These are phyloP conservation scores for Tragelaphus strepsiceros DNA, from an alignment of 2,113 vertebrate genomes.

Conservation along the genomic window DNA sequence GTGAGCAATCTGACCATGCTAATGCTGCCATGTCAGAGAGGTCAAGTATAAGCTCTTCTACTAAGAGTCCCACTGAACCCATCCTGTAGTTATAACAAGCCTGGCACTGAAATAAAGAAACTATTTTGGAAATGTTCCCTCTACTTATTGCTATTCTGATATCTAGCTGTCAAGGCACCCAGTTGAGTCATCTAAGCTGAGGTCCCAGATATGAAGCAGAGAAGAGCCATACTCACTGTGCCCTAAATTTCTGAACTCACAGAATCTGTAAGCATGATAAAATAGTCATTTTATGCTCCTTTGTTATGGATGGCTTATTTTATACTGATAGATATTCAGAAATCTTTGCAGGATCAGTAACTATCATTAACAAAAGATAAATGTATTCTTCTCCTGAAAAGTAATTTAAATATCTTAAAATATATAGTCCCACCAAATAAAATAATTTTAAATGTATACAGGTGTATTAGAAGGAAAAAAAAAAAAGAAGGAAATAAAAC, in stretches of 20 bases:
- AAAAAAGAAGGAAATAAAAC: neutral
- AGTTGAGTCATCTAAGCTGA: neutral
- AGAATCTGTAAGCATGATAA: neutral
- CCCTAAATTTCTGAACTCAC: neutral
- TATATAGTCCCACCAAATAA: neutral
- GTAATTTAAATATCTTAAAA: neutral
- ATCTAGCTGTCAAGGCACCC: neutral
- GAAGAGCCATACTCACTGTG: accelerated
- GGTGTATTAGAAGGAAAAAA: neutral
- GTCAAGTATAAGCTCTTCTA: neutral
- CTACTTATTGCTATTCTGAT: neutral
- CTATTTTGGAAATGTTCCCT: neutral
- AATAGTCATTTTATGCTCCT: neutral
- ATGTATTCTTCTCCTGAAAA: neutral
- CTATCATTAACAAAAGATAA: neutral
- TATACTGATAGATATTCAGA: neutral
- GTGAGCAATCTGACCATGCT: neutral
- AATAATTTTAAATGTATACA: neutral
- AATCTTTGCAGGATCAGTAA: neutral
- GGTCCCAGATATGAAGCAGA: neutral
- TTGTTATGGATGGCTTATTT: neutral
- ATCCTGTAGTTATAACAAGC: neutral
- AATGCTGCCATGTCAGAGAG: neutral
- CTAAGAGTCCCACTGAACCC: neutral
- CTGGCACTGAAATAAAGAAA: neutral